Base-by-base conservation (phyloP, 2,888 invertebrate genomes). In the Marasmarcha lunaedactyla region DNA sequence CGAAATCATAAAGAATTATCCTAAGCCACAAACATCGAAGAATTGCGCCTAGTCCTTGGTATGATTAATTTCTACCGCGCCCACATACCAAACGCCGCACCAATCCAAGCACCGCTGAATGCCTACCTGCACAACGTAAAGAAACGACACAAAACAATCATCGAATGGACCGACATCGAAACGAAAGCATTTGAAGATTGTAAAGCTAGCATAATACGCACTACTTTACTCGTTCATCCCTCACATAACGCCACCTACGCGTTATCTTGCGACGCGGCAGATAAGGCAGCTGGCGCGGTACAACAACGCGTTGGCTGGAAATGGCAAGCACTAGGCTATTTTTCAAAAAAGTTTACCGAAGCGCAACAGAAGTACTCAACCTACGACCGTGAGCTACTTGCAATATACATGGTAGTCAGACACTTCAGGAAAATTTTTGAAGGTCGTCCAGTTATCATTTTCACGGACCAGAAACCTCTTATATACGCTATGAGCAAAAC, bases 1-100 rank as follows among this genome's bases (percentile, higher is more conserved):
- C n/a, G n/a, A n/a, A n/a, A n/a, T n/a, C n/a, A n/a, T n/a, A n/a
- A n/a, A n/a, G n/a, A n/a, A n/a, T n/a, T n/a, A n/a, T n/a, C n/a
- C n/a, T n/a, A n/a, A n/a, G n/a, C 41, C 2, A 27, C 25, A 20
- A 44, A 13, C 1, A 20, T 42, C 1, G 37, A 42, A 37, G 36
- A 42, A 14, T 39, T 46, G 59, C 30, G 30, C 11, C 30, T 4
- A n/a, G 4, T 30, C 11, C 30, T 30, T 11, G 30, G 30, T 30
- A 30, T 62, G 53, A 14, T 60, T 1, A 66, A 63, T 42, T 63
- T 59, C 45, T 64, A 63, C 25, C 40, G 59, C 2, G 38, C 52
- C 6, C 61, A 50, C 42, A 47, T 63, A 2, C 52, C 50, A 5
- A 37, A 54, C 2, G 53, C 59, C 3, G 59, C 63, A 1, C 12